Evolutionary conservation across 2,888 invertebrate genomes (phyloP).

Genomic region (Acanthosepion lycidas): DNA sequence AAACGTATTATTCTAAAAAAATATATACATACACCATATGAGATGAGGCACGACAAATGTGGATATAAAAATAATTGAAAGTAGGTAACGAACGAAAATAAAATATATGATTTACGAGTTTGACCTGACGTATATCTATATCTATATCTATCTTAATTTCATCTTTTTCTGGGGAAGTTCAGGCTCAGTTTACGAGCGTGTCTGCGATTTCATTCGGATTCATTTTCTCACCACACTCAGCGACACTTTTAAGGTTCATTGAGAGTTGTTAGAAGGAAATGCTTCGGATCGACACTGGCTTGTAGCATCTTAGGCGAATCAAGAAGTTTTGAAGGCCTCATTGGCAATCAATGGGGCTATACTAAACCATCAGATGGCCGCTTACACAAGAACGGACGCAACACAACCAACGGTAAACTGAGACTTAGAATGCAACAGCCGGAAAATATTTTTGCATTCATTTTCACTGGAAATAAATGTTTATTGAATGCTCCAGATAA

Average conservation of each 20-base stretch:
- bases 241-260: not conserved
- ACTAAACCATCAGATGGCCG: not conserved
- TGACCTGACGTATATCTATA: too few relatives aligned
- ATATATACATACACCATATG: too few relatives aligned
- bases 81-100: too few relatives aligned
- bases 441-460: not conserved
- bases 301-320: not conserved
- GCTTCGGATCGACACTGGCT: not conserved
- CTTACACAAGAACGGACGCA: not conserved
- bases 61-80: too few relatives aligned
- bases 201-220: not conserved
- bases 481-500: not conserved
- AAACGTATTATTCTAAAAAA: too few relatives aligned
- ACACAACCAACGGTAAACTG: not conserved
- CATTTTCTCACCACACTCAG: not conserved
- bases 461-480: not conserved
- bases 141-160: too few relatives aligned
- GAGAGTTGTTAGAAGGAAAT: not conserved
- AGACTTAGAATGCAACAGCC: not conserved
- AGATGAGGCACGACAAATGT: too few relatives aligned
- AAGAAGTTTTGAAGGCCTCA: not conserved
- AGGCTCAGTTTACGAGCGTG: not conserved
- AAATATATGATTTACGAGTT: too few relatives aligned
- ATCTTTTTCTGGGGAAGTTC: too few relatives aligned
- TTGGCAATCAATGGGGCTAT: not conserved